A percentile compares a stretch with the other conserved stretches of the same genome.
Evolutionary conservation across 2,113 vertebrate species (phyloP).

Genomic region (Hepsetus odoe): DNA sequence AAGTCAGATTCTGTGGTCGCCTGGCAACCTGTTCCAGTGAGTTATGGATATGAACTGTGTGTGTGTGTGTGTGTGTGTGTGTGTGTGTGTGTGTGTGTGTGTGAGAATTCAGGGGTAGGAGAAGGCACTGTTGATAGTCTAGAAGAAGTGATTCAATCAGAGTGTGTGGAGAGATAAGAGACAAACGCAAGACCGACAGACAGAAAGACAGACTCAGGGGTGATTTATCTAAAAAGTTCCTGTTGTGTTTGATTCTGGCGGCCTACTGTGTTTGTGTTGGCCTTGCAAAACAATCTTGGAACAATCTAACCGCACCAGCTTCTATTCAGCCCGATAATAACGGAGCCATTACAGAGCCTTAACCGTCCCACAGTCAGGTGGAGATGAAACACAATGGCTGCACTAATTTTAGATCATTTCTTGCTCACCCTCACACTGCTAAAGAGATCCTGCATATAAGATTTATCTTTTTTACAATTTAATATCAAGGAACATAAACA

Average conservation of each 20-base stretch:
- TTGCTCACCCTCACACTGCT: not conserved
- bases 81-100: not conserved
- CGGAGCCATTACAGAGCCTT: not conserved
- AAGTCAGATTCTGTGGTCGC: conserved; percentile 15
- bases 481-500: not conserved
- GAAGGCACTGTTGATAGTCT: not conserved
- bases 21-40: conserved; percentile 14
- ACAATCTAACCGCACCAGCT: not conserved
- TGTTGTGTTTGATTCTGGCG: not conserved
- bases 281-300: not conserved
- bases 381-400: not conserved
- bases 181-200: not conserved
- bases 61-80: not conserved
- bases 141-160: not conserved
- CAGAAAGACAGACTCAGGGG: not conserved
- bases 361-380: conserved; percentile 13
- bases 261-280: conserved; percentile 1
- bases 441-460: not conserved
- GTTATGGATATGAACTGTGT: not conserved
- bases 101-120: not conserved
- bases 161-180: not conserved
- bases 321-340: not conserved
- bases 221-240: not conserved
- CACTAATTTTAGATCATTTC: not conserved
- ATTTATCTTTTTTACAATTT: too few relatives aligned